These are phyloP conservation scores for fruit fly (Drosophila melanogaster) DNA, from an alignment of 1,140 invertebrate genomes.

Conservation along the genomic window Release_6_plus_ISO1_MT NT_033777.3:9353501-9354000, in stretches of 20 bases:
- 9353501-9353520: too few species aligned
- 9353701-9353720: conserved; percentile 21
- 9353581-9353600: too few species aligned
- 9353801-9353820: conserved; percentile 12
- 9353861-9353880: conserved; percentile 60
- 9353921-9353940: conserved; percentile 61
- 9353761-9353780: conserved; percentile 30
- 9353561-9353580: not conserved
- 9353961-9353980: conserved; percentile 6
- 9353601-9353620: not conserved
- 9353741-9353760: conserved; percentile 22
- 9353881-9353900: conserved; percentile 52
- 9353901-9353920: conserved; percentile 24
- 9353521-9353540: not conserved
- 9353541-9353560: conserved; percentile 1
- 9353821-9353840: conserved; percentile 44
- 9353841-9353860: conserved; percentile 49
- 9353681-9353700: conserved; percentile 30
- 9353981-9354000: conserved; percentile 49
- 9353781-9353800: conserved; percentile 36
- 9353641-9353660: conserved; percentile 36
- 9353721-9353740: conserved; percentile 53
- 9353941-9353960: conserved; percentile 29
- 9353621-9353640: conserved; percentile 1
- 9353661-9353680: conserved; percentile 26